Evolutionary conservation across 2,888 invertebrate species (phyloP).

Genomic region (Nysson spinosus): DNA sequence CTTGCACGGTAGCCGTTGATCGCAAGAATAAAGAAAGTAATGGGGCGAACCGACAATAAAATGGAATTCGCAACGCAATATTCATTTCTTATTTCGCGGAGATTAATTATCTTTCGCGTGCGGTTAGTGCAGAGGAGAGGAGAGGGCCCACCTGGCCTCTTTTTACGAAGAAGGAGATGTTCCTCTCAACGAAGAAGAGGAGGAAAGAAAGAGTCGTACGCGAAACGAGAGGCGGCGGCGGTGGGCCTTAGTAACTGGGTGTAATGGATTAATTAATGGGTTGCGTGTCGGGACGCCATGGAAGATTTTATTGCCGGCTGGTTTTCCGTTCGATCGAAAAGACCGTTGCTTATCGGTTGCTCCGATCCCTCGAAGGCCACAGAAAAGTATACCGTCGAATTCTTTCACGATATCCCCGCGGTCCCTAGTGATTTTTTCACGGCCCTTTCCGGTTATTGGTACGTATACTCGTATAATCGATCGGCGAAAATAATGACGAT

Average conservation of each 20-base stretch:
- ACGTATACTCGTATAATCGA: too few relatives aligned
- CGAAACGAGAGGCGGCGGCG: slow-evolving; percentile 30
- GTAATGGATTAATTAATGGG: slow-evolving; percentile 36
- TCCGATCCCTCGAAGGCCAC: slow-evolving; percentile 16
- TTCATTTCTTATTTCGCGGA: slow-evolving; percentile 59
- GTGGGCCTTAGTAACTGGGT: slow-evolving; percentile 23
- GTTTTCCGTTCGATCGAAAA: slow-evolving; percentile 21
- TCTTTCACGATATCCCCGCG: not conserved
- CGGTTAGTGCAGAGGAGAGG: not conserved
- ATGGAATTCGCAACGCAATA: slow-evolving; percentile 59
- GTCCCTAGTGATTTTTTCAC: too few relatives aligned
- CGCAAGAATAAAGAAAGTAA: slow-evolving; percentile 18
- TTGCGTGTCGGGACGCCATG: slow-evolving; percentile 14
- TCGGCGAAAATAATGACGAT: too few relatives aligned
- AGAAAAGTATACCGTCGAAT: slow-evolving; percentile 4
- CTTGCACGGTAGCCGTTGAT: slow-evolving; percentile 5
- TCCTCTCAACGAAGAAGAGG: not conserved
- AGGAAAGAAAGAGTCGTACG: slow-evolving; percentile 22
- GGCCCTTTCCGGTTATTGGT: too few relatives aligned
- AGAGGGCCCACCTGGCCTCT: not conserved
- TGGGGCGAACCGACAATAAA: slow-evolving; percentile 44
- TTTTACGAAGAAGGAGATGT: not conserved
- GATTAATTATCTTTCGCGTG: slow-evolving; percentile 61
- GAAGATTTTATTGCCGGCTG: slow-evolving; percentile 22
- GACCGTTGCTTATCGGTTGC: slow-evolving; percentile 9